Percentiles rank a stretch among this genome's conserved stretches.
These are phyloP conservation scores for Idaea straminata DNA, from an alignment of 2,888 invertebrate genomes.

Conservation along the genomic window DNA sequence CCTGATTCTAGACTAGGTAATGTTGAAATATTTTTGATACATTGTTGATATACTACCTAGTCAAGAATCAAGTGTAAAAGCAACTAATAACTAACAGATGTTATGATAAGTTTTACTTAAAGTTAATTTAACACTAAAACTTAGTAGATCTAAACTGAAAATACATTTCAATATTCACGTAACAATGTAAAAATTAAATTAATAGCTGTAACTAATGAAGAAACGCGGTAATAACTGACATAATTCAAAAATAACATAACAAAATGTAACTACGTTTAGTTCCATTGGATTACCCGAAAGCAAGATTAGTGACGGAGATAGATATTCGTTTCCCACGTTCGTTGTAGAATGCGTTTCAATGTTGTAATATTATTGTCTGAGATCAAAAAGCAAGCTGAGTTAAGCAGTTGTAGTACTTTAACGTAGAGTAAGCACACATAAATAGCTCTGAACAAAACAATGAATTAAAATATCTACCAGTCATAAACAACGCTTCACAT, in stretches of 20 bases:
- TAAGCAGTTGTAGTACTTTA: constrained; percentile 6
- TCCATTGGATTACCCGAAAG: constrained; percentile 38
- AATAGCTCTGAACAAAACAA: neutral
- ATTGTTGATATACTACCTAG: too few relatives aligned
- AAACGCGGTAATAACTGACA: constrained; percentile 23
- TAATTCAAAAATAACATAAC: constrained; percentile 38
- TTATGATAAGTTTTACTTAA: too few relatives aligned
- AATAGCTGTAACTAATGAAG: neutral
- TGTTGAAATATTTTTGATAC: too few relatives aligned
- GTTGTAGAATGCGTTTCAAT: constrained; percentile 39
- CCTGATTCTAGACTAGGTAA: too few relatives aligned
- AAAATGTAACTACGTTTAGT: constrained; percentile 43
- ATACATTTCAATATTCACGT: too few relatives aligned
- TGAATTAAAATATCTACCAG: neutral
- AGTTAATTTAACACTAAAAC: neutral
- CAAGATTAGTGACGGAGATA: constrained; percentile 40
- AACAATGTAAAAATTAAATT: constrained; percentile 6
- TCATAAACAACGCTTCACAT: too few relatives aligned
- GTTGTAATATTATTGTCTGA: constrained; percentile 47
- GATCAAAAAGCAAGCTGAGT: constrained; percentile 29
- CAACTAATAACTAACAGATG: too few relatives aligned
- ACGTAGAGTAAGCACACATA: neutral
- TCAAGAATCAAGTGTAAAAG: too few relatives aligned
- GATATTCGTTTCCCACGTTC: constrained; percentile 53
- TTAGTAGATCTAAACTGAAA: too few relatives aligned